Percentiles rank a stretch among this genome's conserved stretches.
phyloP scores from a whole-genome alignment of 2,113 vertebrate genomes.

The Syrmaticus mikado region DNA sequence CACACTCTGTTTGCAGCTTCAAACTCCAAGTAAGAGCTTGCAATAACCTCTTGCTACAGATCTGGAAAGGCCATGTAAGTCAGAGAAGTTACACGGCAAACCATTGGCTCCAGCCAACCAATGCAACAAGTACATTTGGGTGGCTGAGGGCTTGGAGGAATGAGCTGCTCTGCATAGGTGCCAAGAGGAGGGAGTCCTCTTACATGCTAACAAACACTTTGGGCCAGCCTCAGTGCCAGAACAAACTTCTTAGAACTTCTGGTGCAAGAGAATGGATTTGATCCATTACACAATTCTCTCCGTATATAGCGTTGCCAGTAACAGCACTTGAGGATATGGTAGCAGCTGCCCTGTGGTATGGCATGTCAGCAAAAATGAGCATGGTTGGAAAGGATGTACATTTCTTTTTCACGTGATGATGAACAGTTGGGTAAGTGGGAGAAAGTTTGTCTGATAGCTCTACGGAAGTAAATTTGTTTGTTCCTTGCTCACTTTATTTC shows the following conservation, averaged over 20 bases:
- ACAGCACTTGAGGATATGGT: background rate
- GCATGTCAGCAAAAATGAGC: background rate
- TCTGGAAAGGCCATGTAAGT: background rate
- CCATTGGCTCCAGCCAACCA: background rate
- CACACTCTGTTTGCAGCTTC: background rate
- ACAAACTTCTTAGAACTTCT: background rate
- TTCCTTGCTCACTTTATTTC: background rate
- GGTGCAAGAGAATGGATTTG: background rate
- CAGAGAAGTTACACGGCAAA: background rate
- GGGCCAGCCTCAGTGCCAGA: background rate
- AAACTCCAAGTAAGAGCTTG: background rate
- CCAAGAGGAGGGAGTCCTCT: background rate
- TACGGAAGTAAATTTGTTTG: background rate
- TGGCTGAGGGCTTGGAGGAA: background rate
- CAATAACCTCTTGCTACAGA: background rate
- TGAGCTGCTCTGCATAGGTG: accelerated
- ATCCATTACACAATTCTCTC: background rate
- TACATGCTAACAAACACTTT: background rate
- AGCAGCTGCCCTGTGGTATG: background rate
- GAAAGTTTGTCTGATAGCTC: background rate
- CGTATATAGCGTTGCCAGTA: background rate
- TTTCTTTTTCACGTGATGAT: background rate
- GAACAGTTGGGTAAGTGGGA: background rate
- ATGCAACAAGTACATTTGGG: accelerated
- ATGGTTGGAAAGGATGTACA: background rate